Conservation (phyloP, 2,888 invertebrate genomes). For the Craniophora ligustri region DNA sequence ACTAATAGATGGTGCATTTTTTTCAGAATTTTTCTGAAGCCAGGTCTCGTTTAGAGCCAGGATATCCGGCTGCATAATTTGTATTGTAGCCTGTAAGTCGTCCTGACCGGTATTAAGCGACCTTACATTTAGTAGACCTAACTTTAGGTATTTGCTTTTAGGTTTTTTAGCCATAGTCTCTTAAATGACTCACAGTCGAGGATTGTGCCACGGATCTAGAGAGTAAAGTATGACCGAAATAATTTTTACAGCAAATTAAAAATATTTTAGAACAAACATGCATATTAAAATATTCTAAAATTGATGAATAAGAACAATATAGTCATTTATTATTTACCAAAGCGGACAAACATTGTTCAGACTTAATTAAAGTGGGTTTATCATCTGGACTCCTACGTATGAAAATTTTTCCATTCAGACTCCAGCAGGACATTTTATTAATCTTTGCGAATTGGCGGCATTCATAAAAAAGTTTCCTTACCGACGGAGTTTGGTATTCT, state of each 20-base stretch:
- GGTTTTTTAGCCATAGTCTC: too few species aligned
- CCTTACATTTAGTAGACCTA: conserved; percentile 42
- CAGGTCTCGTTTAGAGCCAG: too few species aligned
- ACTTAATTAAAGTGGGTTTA: neutral
- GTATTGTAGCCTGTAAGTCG: conserved; percentile 32
- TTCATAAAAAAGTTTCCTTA: conserved; percentile 6
- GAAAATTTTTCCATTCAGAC: too few species aligned
- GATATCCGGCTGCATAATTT: too few species aligned
- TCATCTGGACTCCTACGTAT: neutral
- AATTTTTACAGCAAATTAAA: too few species aligned
- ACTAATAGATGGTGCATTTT: too few species aligned
- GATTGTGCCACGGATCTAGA: too few species aligned
- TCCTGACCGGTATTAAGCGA: conserved; percentile 50
- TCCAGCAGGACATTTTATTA: too few species aligned
- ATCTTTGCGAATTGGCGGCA: neutral
- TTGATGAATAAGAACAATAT: neutral
- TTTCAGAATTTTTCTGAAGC: too few species aligned
- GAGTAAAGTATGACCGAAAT: too few species aligned
- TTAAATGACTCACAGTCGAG: too few species aligned
- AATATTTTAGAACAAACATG: neutral
- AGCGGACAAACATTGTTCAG: neutral
- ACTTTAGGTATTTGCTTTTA: neutral
- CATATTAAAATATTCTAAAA: neutral
- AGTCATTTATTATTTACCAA: neutral
- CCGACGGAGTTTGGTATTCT: conserved; percentile 5